These are phyloP conservation scores for Gallinago jamesoni DNA, from an alignment of 2,113 vertebrate species.

Conservation along the genomic window DNA sequence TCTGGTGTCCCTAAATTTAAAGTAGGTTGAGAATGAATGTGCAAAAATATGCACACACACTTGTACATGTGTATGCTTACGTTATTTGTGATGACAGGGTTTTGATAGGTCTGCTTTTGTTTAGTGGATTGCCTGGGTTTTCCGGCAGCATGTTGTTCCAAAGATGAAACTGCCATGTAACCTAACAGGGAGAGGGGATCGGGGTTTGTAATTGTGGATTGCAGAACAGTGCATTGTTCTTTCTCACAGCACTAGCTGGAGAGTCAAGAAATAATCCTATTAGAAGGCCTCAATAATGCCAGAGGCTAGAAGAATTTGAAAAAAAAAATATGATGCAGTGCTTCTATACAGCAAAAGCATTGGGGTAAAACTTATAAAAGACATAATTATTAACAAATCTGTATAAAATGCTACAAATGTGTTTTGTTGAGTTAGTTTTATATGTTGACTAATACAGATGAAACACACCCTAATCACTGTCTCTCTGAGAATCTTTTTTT, in stretches of 20 bases:
- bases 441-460: neutral
- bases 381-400: neutral
- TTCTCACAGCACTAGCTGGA: neutral
- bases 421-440: neutral
- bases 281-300: neutral
- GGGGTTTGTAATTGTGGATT: neutral
- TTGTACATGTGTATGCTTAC: neutral
- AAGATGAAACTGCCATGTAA: neutral
- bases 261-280: slow-evolving; percentile 19
- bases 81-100: neutral
- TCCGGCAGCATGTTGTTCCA: neutral
- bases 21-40: neutral
- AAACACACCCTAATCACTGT: neutral
- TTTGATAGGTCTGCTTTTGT: neutral
- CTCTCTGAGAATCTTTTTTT: neutral
- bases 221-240: neutral
- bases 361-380: neutral
- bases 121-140: neutral
- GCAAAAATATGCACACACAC: neutral
- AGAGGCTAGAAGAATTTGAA: neutral
- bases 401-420: neutral
- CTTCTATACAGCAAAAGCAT: neutral
- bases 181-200: neutral
- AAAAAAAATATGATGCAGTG: neutral
- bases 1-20: neutral